These are phyloP conservation scores for Platyura marginata DNA, from an alignment of 1,140 invertebrate species.

Conservation along the genomic window DNA sequence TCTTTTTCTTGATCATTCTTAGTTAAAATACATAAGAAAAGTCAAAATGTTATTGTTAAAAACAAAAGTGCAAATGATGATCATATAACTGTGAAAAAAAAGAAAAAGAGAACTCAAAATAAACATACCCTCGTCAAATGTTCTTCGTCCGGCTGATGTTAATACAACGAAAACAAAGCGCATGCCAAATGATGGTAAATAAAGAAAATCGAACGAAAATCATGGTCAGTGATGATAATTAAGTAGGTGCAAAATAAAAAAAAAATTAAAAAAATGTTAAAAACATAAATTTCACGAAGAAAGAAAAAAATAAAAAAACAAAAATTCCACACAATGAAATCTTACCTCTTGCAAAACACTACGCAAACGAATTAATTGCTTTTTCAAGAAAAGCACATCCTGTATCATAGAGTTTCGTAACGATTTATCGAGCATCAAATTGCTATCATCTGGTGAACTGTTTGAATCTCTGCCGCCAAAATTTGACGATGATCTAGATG, in stretches of 20 bases:
- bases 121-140: slow-evolving; percentile 39
- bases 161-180: slow-evolving; percentile 5
- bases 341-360: slow-evolving; percentile 41
- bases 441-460: slow-evolving; percentile 23
- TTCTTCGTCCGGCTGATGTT: slow-evolving; percentile 27
- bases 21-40: too few species aligned
- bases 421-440: slow-evolving; percentile 24
- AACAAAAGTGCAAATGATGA: too few species aligned
- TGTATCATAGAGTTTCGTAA: slow-evolving; percentile 34
- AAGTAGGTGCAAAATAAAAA: not conserved
- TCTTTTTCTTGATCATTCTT: too few species aligned
- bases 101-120: slow-evolving; percentile 12
- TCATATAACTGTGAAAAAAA: slow-evolving; percentile 2
- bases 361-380: slow-evolving; percentile 41
- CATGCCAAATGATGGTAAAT: slow-evolving; percentile 3
- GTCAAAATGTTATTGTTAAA: too few species aligned
- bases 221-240: slow-evolving; percentile 1
- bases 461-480: slow-evolving; percentile 14
- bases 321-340: slow-evolving; percentile 3
- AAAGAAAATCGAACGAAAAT: too few species aligned
- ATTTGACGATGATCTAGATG: slow-evolving; percentile 3
- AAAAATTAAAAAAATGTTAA: slow-evolving; percentile 1
- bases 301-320: slow-evolving; percentile 4
- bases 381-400: slow-evolving; percentile 47
- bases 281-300: not conserved